Percentiles rank a stretch among this genome's conserved stretches.
phyloP scores from a whole-genome alignment of 1,140 invertebrate genomes.

The Cotesia vestalis region DNA sequence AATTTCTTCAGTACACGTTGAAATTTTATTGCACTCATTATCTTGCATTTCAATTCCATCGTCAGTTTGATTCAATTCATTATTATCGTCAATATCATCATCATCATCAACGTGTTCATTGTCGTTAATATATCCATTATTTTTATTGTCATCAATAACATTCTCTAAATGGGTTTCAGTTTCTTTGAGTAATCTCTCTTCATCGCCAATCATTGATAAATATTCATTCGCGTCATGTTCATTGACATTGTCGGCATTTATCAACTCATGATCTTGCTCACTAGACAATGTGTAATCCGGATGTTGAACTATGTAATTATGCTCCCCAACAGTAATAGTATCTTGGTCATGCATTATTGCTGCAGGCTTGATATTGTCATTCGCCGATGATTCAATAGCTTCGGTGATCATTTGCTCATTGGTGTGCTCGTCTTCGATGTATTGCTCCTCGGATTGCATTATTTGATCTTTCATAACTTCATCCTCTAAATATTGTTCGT shows the following conservation, averaged over 20 bases:
- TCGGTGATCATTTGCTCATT: slow-evolving; percentile 5
- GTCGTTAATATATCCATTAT: background rate
- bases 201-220: slow-evolving; percentile 32
- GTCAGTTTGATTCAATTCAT: slow-evolving; percentile 38
- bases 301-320: slow-evolving; percentile 51
- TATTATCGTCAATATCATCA: background rate
- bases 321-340: slow-evolving; percentile 45
- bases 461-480: slow-evolving; percentile 21
- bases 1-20: too few species aligned
- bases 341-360: slow-evolving; percentile 30
- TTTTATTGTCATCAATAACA: slow-evolving; percentile 14
- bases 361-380: slow-evolving; percentile 29
- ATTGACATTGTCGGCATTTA: slow-evolving; percentile 26
- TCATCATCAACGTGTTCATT: background rate
- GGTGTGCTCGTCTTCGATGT: slow-evolving; percentile 9
- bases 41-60: slow-evolving; percentile 45
- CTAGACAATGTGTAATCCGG: slow-evolving; percentile 41
- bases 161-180: slow-evolving; percentile 8
- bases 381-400: slow-evolving; percentile 11
- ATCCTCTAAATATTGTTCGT: slow-evolving; percentile 35
- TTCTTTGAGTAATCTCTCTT: background rate
- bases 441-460: slow-evolving; percentile 21
- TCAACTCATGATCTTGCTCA: slow-evolving; percentile 31
- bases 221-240: slow-evolving; percentile 26
- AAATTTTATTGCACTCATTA: too few species aligned